phyloP scores from a whole-genome alignment of 2,113 vertebrate genomes.

The Peromyscus maniculatus region DNA sequence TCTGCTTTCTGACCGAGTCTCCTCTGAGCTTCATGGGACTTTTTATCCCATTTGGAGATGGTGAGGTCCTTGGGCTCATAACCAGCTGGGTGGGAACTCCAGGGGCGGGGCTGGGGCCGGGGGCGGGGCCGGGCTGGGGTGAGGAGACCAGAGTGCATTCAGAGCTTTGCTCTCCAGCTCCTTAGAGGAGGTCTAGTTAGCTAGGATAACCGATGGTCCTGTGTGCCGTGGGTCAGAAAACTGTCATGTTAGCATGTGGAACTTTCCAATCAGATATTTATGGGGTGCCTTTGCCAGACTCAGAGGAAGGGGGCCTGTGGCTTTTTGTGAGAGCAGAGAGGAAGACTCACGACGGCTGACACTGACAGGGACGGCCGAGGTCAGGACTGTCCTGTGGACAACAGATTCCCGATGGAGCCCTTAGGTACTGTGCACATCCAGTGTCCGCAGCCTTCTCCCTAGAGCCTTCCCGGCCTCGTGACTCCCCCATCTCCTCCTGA shows the following conservation, averaged over 20 bases:
- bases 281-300: not conserved
- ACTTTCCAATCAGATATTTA: not conserved
- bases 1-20: not conserved
- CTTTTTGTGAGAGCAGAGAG: not conserved
- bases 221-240: not conserved
- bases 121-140: too few species aligned
- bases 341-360: not conserved
- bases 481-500: not conserved
- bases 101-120: not conserved
- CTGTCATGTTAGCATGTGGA: not conserved
- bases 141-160: not conserved
- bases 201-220: not conserved
- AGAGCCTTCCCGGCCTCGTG: not conserved
- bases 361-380: not conserved
- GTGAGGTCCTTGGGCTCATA: not conserved
- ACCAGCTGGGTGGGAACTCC: not conserved
- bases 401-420: not conserved
- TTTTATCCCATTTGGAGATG: not conserved
- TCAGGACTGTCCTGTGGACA: not conserved
- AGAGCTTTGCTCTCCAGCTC: not conserved
- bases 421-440: not conserved
- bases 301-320: not conserved
- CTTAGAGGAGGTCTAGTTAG: not conserved
- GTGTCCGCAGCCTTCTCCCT: not conserved
- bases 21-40: constrained; percentile 5